phyloP scores from a whole-genome alignment of 2,888 invertebrate species.

The Andrena hattorfiana region DNA sequence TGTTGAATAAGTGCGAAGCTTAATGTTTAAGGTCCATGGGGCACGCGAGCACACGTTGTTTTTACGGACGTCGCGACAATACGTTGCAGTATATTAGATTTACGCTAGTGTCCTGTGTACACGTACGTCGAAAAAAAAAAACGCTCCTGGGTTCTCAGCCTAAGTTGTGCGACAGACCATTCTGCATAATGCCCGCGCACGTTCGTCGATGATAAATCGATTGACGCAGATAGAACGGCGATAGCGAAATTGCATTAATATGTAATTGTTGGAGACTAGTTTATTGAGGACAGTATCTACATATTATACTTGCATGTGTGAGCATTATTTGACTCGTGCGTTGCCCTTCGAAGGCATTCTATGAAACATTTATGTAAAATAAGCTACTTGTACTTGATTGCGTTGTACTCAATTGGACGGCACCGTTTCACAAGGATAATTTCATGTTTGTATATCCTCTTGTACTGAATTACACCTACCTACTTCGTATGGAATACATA shows the following conservation, averaged over 20 bases:
- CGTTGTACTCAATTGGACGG: slow-evolving; percentile 74
- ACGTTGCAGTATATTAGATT: too few relatives aligned
- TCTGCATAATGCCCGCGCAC: not conserved
- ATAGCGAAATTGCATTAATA: slow-evolving; percentile 14
- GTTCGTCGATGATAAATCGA: slow-evolving; percentile 4
- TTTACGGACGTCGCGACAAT: too few relatives aligned
- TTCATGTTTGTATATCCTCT: slow-evolving; percentile 13
- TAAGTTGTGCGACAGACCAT: not conserved
- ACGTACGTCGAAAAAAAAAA: too few relatives aligned
- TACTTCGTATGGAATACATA: not conserved
- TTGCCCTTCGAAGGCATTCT: slow-evolving; percentile 30
- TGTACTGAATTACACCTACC: slow-evolving; percentile 17
- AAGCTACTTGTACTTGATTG: slow-evolving; percentile 67
- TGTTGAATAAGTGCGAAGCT: not conserved
- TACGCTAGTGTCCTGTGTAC: too few relatives aligned
- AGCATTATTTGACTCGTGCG: slow-evolving; percentile 35
- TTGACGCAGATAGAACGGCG: not conserved
- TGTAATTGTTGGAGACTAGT: slow-evolving; percentile 51
- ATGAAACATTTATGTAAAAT: slow-evolving; percentile 23
- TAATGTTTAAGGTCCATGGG: not conserved
- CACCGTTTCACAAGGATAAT: slow-evolving; percentile 50
- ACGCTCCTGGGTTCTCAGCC: too few relatives aligned
- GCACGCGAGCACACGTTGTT: too few relatives aligned
- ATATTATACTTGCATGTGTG: slow-evolving; percentile 20
- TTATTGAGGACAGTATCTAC: slow-evolving; percentile 51